Percentiles rank a stretch among this genome's conserved stretches.
Evolutionary conservation across 1,140 invertebrate genomes (phyloP).

Genomic region (Pollicipes pollicipes): DNA sequence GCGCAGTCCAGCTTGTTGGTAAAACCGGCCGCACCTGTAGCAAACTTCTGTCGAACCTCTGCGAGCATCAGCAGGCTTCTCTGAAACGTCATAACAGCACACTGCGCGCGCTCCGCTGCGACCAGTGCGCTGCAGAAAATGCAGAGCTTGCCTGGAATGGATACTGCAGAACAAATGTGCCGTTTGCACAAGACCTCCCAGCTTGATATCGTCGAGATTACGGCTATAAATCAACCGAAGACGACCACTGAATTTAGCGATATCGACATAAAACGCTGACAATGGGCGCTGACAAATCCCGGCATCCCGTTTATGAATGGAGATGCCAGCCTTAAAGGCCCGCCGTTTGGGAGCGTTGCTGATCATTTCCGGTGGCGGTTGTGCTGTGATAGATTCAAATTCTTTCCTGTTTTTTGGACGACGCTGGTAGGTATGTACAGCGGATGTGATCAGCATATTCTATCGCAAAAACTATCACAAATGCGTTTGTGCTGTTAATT

Average conservation of each 20-base stretch:
- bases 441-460: no score
- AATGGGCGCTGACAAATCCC: neutral
- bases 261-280: neutral
- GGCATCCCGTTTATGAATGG: neutral
- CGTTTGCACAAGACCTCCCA: neutral
- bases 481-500: no score
- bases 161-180: neutral
- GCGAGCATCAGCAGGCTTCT: neutral
- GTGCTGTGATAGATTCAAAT: no score
- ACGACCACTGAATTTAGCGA: neutral
- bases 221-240: neutral
- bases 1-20: neutral
- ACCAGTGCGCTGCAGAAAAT: neutral
- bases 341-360: no score
- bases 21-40: neutral
- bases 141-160: neutral
- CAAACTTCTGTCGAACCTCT: neutral
- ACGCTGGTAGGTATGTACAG: no score
- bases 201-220: neutral
- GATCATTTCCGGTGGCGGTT: no score
- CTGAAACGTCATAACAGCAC: neutral
- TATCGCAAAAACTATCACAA: no score
- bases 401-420: no score
- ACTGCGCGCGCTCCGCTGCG: neutral
- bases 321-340: neutral